Evolutionary conservation across 2,797 vertebrate species (phyloP).

Genomic region (Pseudomugil gertrudae): DNA sequence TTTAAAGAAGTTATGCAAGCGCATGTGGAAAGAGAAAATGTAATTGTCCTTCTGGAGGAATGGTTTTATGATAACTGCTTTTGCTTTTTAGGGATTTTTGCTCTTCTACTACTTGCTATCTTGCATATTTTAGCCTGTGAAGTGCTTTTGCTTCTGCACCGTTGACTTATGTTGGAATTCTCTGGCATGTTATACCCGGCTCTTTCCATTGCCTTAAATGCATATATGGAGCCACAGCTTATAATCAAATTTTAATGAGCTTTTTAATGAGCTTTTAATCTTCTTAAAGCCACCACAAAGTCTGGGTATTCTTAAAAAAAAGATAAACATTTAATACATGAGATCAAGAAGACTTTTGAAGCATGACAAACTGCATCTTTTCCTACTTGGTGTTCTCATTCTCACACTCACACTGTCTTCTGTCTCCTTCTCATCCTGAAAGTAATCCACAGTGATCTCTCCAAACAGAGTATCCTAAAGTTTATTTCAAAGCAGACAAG

Average conservation of each 20-base stretch:
- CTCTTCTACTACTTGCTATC: conserved; percentile 10
- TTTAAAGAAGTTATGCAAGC: conserved; percentile 35
- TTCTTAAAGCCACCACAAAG: conserved; percentile 31
- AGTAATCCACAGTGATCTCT: conserved; percentile 18
- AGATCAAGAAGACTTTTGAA: conserved; percentile 31
- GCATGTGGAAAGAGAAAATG: conserved; percentile 21
- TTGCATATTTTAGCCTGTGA: conserved; percentile 14
- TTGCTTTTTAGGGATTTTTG: conserved; percentile 39
- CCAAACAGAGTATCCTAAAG: conserved; percentile 18
- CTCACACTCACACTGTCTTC: conserved; percentile 21
- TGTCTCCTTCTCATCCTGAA: conserved; percentile 4
- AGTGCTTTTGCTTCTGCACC: conserved; percentile 7
- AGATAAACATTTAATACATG: conserved; percentile 12
- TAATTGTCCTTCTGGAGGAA: conserved; percentile 29
- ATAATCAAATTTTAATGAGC: conserved; percentile 63
- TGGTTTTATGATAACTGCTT: conserved; percentile 38
- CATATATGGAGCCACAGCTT: conserved; percentile 27
- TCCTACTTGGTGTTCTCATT: conserved; percentile 10
- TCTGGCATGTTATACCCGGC: neutral
- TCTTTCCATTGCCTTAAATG: conserved; percentile 17
- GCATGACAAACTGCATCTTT: conserved; percentile 9
- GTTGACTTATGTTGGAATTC: conserved; percentile 7
- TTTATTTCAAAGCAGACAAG: conserved; percentile 33
- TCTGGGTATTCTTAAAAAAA: conserved; percentile 11
- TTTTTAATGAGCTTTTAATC: conserved; percentile 66